Evolutionary conservation across 1,140 invertebrate genomes (phyloP), one percentile per base, ranked within the genome.

Genomic region (Scaptomyza graminum): DNA sequence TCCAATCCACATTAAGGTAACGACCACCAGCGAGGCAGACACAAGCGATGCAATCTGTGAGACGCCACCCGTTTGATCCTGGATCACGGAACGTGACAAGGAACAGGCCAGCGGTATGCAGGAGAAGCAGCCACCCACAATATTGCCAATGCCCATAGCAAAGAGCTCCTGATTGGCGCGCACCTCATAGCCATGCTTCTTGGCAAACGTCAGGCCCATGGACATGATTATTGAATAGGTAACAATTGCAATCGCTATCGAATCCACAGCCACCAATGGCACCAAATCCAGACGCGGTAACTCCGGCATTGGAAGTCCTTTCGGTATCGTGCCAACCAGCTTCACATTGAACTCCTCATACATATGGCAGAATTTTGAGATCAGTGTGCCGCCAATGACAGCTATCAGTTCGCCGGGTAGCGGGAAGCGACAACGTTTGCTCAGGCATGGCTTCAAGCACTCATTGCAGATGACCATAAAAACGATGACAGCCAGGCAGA

Each of bases 161-260:
- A 97, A 91, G 0, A 97, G 90, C 92, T 98, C 98, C 92, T 99
- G 98, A 92, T 98, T 99, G 0, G 96, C 93, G 74, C 97, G 94
- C 1, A 99, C 94, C 74, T 97, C 95, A 87, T 99, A 99, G 72
- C 96, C 95, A 61, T 96, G 93, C 92, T 97, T 98, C 74, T 95
- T 94, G 1, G 97, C 97, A 91, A 98, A 97, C 50, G 98, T 97
- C 64, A 98, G 93, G 0, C 96, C 96, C 96, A 99, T 97, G 1
- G 98, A 99, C 92, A 99, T 96, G 3, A 96, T 95, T 34, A 98
- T 95, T 1, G 97, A 96, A 92, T 97, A 99, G 0, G 96, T 95
- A 0, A 99, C 96, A 91, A 99, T 95, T 1, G 96, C 95, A 72
- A 98, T 96, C 4, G 96, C 93, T 76, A 94, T 93, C 0, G 93